Conservation (phyloP, 2,797 vertebrate species). For the Otus scops region DNA sequence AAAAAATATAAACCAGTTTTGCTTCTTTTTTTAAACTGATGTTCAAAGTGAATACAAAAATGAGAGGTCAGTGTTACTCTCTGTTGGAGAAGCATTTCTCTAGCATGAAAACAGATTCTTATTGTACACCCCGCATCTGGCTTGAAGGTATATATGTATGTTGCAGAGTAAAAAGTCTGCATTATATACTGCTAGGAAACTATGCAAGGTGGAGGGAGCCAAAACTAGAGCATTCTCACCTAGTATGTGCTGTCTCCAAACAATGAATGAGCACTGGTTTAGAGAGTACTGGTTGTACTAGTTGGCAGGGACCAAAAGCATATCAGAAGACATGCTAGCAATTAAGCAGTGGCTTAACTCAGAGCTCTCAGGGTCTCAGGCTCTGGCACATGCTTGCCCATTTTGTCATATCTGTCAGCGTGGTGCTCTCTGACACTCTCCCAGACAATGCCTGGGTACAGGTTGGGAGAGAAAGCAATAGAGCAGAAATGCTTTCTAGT, state of each 20-base stretch:
- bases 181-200: not conserved
- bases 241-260: not conserved
- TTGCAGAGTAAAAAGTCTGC: not conserved
- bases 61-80: not conserved
- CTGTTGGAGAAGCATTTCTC: not conserved
- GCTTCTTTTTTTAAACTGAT: not conserved
- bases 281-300: not conserved
- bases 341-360: not conserved
- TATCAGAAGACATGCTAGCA: not conserved
- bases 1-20: not conserved
- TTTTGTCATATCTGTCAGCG: not conserved
- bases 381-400: not conserved
- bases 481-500: not conserved
- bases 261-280: not conserved
- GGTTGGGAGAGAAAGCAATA: not conserved
- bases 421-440: not conserved
- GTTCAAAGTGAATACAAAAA: not conserved
- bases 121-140: not conserved
- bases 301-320: not conserved
- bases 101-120: not conserved
- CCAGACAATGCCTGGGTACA: not conserved
- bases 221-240: not conserved
- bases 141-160: not conserved
- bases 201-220: not conserved
- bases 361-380: not conserved